These are phyloP conservation scores for Heptranchias perlo DNA, from an alignment of 2,113 vertebrate species.

Conservation along the genomic window DNA sequence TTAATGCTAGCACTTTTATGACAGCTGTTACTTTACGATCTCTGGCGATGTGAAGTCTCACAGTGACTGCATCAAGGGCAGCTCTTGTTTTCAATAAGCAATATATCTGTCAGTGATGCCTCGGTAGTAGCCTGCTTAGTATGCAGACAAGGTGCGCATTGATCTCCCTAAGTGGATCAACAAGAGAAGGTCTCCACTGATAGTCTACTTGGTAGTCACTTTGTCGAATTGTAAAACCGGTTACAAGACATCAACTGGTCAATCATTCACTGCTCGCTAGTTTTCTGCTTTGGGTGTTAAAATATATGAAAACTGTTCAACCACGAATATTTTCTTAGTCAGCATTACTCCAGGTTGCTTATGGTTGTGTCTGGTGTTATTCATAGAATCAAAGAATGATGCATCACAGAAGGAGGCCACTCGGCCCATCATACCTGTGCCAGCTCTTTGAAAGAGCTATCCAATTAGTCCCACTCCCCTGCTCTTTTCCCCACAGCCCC, in stretches of 20 bases:
- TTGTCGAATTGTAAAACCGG: neutral
- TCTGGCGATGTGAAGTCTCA: neutral
- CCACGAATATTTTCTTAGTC: too few species aligned
- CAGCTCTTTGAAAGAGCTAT: too few species aligned
- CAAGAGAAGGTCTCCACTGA: neutral
- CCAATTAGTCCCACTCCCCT: too few species aligned
- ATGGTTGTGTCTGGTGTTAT: too few species aligned
- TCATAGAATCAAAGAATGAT: too few species aligned
- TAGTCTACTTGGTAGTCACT: neutral
- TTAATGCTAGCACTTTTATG: neutral
- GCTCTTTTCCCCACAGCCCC: too few species aligned
- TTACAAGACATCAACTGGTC: neutral
- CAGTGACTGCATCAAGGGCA: neutral
- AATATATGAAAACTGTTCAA: neutral
- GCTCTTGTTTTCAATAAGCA: slow-evolving; percentile 4
- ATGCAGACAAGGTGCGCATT: neutral
- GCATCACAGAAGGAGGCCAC: too few species aligned
- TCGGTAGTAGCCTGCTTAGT: neutral
- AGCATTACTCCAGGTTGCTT: too few species aligned
- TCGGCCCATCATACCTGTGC: too few species aligned
- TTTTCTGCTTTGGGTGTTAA: neutral
- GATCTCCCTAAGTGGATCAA: neutral
- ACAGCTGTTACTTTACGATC: neutral
- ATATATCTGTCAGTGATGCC: neutral
- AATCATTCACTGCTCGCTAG: neutral